phyloP scores from a whole-genome alignment of 2,113 vertebrate species.

The Lophius piscatorius region DNA sequence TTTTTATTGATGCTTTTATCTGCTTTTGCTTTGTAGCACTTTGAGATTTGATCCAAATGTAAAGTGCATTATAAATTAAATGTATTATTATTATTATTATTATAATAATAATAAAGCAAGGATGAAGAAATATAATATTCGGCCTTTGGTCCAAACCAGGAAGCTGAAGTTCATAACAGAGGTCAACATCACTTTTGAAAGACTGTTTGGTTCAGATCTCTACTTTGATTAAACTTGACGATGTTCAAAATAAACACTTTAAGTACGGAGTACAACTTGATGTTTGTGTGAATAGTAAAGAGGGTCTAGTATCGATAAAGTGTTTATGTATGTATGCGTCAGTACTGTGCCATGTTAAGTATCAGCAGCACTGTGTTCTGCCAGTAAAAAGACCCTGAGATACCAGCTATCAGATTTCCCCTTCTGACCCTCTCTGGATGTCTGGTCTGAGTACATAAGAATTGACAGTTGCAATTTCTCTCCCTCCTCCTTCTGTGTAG shows the following conservation, averaged over 20 bases:
- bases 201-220: too few species aligned
- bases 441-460: conserved; percentile 44
- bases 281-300: background rate
- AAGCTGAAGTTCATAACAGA: background rate
- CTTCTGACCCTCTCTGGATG: conserved; percentile 43
- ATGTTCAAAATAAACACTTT: background rate
- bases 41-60: too few species aligned
- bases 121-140: background rate
- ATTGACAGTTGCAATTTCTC: conserved; percentile 47
- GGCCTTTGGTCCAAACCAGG: background rate
- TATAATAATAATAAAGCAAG: background rate
- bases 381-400: conserved; percentile 54
- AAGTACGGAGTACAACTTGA: background rate
- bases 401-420: conserved; percentile 57
- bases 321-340: background rate
- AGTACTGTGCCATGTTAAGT: conserved; percentile 22
- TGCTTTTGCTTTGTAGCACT: too few species aligned
- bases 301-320: background rate
- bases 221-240: too few species aligned
- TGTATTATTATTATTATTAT: too few species aligned
- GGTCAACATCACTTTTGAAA: background rate
- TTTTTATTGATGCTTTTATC: too few species aligned
- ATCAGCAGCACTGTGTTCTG: conserved; percentile 44
- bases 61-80: too few species aligned
- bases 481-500: conserved; percentile 46